These are phyloP conservation scores for Thymallus thymallus DNA, from an alignment of 2,113 vertebrate species.

Conservation along the genomic window DNA sequence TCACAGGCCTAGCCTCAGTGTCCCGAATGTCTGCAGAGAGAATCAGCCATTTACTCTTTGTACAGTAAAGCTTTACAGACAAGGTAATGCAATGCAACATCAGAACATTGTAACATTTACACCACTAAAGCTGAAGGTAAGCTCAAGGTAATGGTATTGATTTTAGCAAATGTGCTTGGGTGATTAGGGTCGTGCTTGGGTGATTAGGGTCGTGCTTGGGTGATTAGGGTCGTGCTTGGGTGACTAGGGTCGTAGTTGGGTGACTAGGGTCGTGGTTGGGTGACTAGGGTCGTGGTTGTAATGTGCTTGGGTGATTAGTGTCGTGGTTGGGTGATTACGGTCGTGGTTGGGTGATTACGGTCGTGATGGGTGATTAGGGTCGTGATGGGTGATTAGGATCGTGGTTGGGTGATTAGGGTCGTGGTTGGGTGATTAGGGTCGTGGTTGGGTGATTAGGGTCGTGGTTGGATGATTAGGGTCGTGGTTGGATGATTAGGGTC, in stretches of 20 bases:
- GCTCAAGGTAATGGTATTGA: conserved; percentile 41
- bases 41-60: conserved; percentile 33
- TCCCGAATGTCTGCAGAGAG: conserved; percentile 90
- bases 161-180: conserved; percentile 44
- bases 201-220: too few relatives aligned
- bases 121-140: conserved; percentile 44
- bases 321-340: too few relatives aligned
- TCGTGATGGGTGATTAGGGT: conserved; percentile 28
- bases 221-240: conserved; percentile 27
- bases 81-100: conserved; percentile 44
- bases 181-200: conserved; percentile 42
- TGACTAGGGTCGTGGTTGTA: too few relatives aligned
- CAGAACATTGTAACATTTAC: conserved; percentile 27
- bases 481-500: conserved; percentile 26
- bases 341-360: conserved; percentile 27
- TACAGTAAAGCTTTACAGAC: conserved; percentile 41
- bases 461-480: too few relatives aligned
- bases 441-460: conserved; percentile 27
- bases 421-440: conserved; percentile 27
- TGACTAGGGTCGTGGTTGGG: too few relatives aligned
- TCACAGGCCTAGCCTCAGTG: conserved; percentile 92
- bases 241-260: too few relatives aligned
- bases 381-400: conserved; percentile 28
- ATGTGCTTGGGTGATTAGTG: conserved; percentile 37
- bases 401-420: conserved; percentile 27